phyloP scores from a whole-genome alignment of 2,113 vertebrate species.

The Rana temporaria region DNA sequence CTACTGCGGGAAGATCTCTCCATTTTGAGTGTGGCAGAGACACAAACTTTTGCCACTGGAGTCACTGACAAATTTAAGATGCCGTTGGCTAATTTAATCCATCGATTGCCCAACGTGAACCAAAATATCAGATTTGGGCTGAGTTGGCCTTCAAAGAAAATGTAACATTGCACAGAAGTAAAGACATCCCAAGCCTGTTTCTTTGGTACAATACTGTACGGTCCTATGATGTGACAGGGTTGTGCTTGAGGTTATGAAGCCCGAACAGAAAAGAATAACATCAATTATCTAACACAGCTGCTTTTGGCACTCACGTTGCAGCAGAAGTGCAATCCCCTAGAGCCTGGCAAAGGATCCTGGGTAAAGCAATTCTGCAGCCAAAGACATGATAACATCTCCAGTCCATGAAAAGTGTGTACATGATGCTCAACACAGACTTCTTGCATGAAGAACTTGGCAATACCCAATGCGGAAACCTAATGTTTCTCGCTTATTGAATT shows the following conservation, averaged over 20 bases:
- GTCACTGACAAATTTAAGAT: too few species aligned
- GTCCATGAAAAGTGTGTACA: too few species aligned
- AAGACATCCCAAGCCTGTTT: slow-evolving; percentile 32
- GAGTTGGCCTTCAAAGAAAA: too few species aligned
- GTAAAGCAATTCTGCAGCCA: background rate
- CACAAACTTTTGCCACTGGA: too few species aligned
- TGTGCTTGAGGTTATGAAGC: slow-evolving; percentile 2
- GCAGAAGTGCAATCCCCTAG: background rate
- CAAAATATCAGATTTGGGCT: background rate
- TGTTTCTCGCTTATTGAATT: background rate
- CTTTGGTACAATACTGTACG: slow-evolving; percentile 42
- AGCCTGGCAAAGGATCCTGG: background rate
- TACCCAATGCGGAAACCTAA: too few species aligned
- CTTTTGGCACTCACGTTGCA: slow-evolving; percentile 11
- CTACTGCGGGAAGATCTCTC: too few species aligned
- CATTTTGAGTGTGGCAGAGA: too few species aligned
- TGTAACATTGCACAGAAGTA: too few species aligned
- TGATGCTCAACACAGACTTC: background rate
- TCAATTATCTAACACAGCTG: background rate
- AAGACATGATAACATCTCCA: too few species aligned
- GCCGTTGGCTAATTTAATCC: too few species aligned
- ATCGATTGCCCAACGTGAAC: background rate
- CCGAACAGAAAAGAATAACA: background rate
- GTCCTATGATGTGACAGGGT: background rate
- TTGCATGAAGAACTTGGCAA: background rate